Base-by-base conservation (phyloP, 2,797 vertebrate species). In the Sardinella longiceps region DNA sequence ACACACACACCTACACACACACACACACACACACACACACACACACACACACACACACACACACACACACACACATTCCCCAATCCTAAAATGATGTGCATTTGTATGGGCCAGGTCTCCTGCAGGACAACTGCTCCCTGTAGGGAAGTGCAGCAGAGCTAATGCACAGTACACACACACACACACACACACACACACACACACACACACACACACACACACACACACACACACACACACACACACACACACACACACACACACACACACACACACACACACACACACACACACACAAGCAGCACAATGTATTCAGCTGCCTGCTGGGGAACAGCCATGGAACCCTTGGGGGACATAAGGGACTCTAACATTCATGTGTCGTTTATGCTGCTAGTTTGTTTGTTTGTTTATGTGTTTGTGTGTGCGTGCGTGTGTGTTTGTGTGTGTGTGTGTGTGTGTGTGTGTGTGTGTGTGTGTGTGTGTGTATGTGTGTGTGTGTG, bases 391-490 rank as follows among this genome's bases (percentile, higher is more conserved):
- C 37, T 77, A 74, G 70, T 43, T 7, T 39, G 20, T 77, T 77
- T 43, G 70, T 33, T 80, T 87, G 77, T 81, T 85, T 82, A 28
- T 82, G 43, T 83, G 60, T 83, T 60, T 83, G 56, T 23, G 45
- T 81, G 80, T 81, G 80, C 28, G 45, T 81, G 80, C 28, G 80
- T 53, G 66, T 80, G 66, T 84, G 28, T 84, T 46, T 53, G 48
- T 81, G 80, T 56, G 50, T 81, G 81, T 81, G 81, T 81, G 81
- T 81, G 81, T 56, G 81, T 56, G 50, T 56, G 81, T 56, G 81
- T 81, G 80, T 53, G 80, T 81, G 43, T 74, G 80, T 81, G 80
- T 81, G 80, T 81, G 48, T 81, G 80, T 81, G 80, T 81, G 80
- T 53, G 66, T 84, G 83, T 50, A 43, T n/a, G 51, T 33, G 37